These are phyloP conservation scores for Bradysia coprophila DNA, from an alignment of 1,140 invertebrate species.

Conservation along the genomic window DNA sequence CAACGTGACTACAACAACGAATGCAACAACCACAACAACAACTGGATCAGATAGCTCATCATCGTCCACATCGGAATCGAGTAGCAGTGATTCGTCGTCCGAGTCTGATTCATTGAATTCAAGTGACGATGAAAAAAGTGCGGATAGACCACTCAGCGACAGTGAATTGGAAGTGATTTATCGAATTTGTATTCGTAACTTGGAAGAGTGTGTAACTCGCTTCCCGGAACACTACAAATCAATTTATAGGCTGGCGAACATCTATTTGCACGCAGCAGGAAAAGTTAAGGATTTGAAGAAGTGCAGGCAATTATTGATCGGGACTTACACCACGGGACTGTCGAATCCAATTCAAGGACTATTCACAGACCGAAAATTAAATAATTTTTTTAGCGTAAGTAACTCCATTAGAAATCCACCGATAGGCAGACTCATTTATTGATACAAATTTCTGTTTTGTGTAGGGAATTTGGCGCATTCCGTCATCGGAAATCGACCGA, in stretches of 20 bases:
- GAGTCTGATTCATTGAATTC: conserved; percentile 25
- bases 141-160: conserved; percentile 18
- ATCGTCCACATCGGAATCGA: conserved; percentile 17
- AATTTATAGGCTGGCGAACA: conserved; percentile 68
- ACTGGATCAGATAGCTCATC: conserved; percentile 1
- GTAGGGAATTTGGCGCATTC: conserved; percentile 74
- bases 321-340: conserved; percentile 38
- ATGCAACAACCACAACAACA: conserved; percentile 4
- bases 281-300: conserved; percentile 42
- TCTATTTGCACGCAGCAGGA: conserved; percentile 54
- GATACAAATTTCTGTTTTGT: too few species aligned
- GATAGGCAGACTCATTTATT: too few species aligned
- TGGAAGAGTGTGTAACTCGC: conserved; percentile 66
- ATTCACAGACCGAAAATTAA: conserved; percentile 64
- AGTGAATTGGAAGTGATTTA: conserved; percentile 28
- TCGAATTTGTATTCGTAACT: conserved; percentile 44
- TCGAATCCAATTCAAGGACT: conserved; percentile 54
- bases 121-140: conserved; percentile 16
- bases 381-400: conserved; percentile 66
- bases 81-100: conserved; percentile 24
- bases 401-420: too few species aligned
- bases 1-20: conserved; percentile 2
- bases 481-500: conserved; percentile 73
- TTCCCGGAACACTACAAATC: conserved; percentile 89
- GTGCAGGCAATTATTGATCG: conserved; percentile 51